These are phyloP conservation scores for Pterocles burchelli DNA, from an alignment of 2,113 vertebrate species.

Conservation along the genomic window DNA sequence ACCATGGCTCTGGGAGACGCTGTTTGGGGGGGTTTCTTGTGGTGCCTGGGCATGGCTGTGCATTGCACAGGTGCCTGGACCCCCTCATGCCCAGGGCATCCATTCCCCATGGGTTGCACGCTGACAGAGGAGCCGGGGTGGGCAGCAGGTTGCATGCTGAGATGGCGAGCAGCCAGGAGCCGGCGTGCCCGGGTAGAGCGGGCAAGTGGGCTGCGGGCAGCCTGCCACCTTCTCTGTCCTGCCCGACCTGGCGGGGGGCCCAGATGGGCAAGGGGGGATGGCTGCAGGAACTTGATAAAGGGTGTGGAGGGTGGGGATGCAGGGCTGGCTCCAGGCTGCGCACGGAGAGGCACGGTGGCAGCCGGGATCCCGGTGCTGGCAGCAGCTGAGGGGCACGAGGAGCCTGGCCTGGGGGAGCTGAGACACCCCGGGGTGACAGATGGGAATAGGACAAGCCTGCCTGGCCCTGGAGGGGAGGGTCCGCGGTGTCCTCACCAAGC, in stretches of 20 bases:
- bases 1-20: neutral
- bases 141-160: neutral
- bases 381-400: neutral
- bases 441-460: neutral
- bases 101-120: accelerated
- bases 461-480: neutral
- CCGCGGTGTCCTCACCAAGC: accelerated
- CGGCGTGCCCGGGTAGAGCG: accelerated
- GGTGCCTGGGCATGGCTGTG: neutral
- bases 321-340: neutral
- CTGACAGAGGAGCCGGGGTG: neutral
- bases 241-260: neutral
- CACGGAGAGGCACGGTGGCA: neutral
- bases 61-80: neutral
- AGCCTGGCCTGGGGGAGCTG: accelerated
- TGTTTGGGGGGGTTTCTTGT: neutral
- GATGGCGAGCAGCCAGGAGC: neutral
- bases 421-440: neutral
- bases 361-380: neutral
- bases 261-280: neutral
- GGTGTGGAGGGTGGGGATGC: neutral
- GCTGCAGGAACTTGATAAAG: conserved; percentile 56
- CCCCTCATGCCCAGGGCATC: neutral
- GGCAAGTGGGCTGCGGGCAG: neutral
- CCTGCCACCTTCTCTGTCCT: neutral